phyloP scores from a whole-genome alignment of 2,888 invertebrate species.

The Lasioglossum zephyrum region DNA sequence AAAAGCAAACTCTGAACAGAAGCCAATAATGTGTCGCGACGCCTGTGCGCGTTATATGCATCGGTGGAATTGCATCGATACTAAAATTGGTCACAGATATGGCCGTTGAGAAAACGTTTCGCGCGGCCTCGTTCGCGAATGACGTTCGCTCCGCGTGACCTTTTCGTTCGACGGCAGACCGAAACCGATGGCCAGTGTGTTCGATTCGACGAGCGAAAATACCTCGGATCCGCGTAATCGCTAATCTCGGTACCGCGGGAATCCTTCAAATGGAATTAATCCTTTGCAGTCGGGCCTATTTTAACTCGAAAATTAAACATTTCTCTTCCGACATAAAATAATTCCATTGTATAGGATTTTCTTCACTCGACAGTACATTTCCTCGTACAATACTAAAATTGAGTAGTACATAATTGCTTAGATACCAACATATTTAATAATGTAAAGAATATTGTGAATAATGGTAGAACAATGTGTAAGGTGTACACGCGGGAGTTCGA shows the following conservation, averaged over 20 bases:
- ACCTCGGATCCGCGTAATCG: neutral
- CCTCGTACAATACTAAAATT: no score
- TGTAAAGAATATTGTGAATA: no score
- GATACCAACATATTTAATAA: no score
- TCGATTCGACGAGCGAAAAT: neutral
- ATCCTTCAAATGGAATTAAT: neutral
- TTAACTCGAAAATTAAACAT: no score
- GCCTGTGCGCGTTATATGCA: slow-evolving; percentile 6
- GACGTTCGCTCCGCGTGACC: neutral
- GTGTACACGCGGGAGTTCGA: neutral
- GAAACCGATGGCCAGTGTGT: neutral
- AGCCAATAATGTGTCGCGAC: slow-evolving; percentile 61
- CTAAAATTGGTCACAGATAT: slow-evolving; percentile 39
- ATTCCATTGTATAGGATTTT: no score
- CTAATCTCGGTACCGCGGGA: neutral
- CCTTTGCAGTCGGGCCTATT: no score
- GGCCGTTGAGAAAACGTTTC: slow-evolving; percentile 22
- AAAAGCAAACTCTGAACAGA: slow-evolving; percentile 63
- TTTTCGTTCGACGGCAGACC: slow-evolving; percentile 6
- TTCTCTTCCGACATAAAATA: no score
- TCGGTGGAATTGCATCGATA: slow-evolving; percentile 41
- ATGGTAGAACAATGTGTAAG: no score
- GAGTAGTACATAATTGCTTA: no score
- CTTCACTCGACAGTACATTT: no score
- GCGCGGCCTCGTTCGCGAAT: slow-evolving; percentile 18